A percentile compares a stretch with the other conserved stretches of the same genome.
Evolutionary conservation across 2,888 invertebrate genomes (phyloP).

Genomic region (Brachyptera risi): DNA sequence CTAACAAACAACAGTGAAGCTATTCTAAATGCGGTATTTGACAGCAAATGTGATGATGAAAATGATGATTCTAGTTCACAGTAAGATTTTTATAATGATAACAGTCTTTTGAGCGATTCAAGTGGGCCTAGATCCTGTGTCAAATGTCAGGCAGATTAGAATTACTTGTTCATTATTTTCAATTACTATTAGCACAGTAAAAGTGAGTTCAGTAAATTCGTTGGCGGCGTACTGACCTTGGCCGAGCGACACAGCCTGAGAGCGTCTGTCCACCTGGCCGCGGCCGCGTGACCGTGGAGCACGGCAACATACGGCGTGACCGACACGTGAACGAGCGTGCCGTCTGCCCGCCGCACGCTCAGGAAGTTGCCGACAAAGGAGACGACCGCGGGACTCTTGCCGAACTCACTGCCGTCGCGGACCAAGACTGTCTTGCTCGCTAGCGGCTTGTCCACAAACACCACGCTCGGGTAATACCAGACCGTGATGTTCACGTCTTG

Average conservation of each 20-base stretch:
- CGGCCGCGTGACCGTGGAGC: slow-evolving; percentile 66
- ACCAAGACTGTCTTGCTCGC: slow-evolving; percentile 49
- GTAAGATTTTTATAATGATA: too few species aligned
- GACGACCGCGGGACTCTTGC: slow-evolving; percentile 76
- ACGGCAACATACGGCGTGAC: slow-evolving; percentile 45
- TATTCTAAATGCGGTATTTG: too few species aligned
- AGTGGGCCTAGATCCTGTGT: too few species aligned
- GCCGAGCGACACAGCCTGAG: slow-evolving; percentile 70
- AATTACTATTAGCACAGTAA: too few species aligned
- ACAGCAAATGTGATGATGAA: too few species aligned
- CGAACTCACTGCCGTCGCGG: slow-evolving; percentile 58
- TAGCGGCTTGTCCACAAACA: slow-evolving; percentile 66
- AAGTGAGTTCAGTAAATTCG: too few species aligned
- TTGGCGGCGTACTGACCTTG: slow-evolving; percentile 53
- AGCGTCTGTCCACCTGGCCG: slow-evolving; percentile 80
- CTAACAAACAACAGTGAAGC: too few species aligned
- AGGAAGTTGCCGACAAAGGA: slow-evolving; percentile 82
- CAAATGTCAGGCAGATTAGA: too few species aligned
- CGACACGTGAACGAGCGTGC: slow-evolving; percentile 66
- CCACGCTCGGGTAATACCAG: slow-evolving; percentile 75
- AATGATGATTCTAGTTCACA: too few species aligned
- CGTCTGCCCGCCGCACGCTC: slow-evolving; percentile 82
- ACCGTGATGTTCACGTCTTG: slow-evolving; percentile 74
- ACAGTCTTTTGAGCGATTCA: too few species aligned
- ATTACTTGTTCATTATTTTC: too few species aligned